A percentile compares a stretch with the other conserved stretches of the same genome.
These are phyloP conservation scores for Nycticebus coucang DNA, from an alignment of 2,113 vertebrate genomes.

Conservation along the genomic window DNA sequence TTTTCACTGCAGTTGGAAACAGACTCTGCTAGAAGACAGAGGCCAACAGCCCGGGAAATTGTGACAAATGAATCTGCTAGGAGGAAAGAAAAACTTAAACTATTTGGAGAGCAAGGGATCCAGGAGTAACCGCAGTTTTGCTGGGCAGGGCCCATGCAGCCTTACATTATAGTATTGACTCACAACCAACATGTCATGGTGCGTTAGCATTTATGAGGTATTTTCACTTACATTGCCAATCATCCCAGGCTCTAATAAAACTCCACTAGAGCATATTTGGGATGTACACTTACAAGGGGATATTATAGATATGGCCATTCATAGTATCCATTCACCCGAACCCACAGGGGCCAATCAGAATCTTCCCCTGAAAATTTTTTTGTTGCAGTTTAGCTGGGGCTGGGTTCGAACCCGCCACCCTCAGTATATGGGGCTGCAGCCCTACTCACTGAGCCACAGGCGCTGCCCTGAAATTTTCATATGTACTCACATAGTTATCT, in stretches of 20 bases:
- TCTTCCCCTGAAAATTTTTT: not conserved
- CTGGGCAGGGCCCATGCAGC: slow-evolving; percentile 8
- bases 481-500: not conserved
- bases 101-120: slow-evolving; percentile 35
- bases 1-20: slow-evolving; percentile 74
- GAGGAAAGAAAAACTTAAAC: slow-evolving; percentile 64
- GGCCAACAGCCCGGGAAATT: slow-evolving; percentile 40
- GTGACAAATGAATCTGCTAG: slow-evolving; percentile 69
- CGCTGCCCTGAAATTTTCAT: not conserved
- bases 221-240: slow-evolving; percentile 49
- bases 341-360: not conserved
- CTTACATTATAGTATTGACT: slow-evolving; percentile 60
- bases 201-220: slow-evolving; percentile 65
- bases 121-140: slow-evolving; percentile 58
- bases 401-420: too few species aligned
- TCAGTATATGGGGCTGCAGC: too few species aligned
- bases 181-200: slow-evolving; percentile 64
- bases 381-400: too few species aligned
- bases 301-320: slow-evolving; percentile 43
- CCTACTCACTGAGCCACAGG: too few species aligned
- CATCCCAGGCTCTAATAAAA: slow-evolving; percentile 43
- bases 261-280: slow-evolving; percentile 22
- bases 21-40: slow-evolving; percentile 62
- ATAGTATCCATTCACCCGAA: not conserved
- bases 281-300: slow-evolving; percentile 32